A percentile compares a stretch with the other conserved stretches of the same genome.
phyloP scores from a whole-genome alignment of 1,140 invertebrate genomes.

The Eupeodes corollae region DNA sequence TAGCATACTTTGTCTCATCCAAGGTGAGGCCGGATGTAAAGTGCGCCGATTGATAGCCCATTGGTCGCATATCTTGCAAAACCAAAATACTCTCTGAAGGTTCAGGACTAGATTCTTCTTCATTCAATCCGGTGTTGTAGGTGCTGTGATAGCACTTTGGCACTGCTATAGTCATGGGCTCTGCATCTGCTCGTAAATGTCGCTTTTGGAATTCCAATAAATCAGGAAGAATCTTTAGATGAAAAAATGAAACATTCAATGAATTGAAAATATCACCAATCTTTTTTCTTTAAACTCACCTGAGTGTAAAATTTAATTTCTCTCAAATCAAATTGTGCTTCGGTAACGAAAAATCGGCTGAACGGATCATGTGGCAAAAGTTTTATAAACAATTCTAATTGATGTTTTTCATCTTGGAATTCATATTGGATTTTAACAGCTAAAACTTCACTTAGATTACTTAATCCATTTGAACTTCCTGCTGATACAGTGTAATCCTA shows the following conservation, averaged over 20 bases:
- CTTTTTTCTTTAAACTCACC: conserved; percentile 36
- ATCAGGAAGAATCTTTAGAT: conserved; percentile 49
- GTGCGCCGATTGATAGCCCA: conserved; percentile 39
- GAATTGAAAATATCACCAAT: not conserved
- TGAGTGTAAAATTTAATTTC: conserved; percentile 76
- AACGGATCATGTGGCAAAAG: conserved; percentile 62
- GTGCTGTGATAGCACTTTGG: conserved; percentile 53
- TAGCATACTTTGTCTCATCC: conserved; percentile 50
- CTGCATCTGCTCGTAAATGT: conserved; percentile 24
- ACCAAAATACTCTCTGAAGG: conserved; percentile 49
- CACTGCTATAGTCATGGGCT: conserved; percentile 42
- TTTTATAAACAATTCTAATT: conserved; percentile 52
- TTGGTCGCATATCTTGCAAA: conserved; percentile 39
- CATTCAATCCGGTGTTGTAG: conserved; percentile 30
- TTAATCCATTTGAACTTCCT: conserved; percentile 36
- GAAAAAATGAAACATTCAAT: not conserved
- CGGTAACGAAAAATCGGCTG: conserved; percentile 62
- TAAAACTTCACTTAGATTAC: conserved; percentile 50
- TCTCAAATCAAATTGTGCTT: conserved; percentile 68
- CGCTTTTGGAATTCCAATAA: conserved; percentile 44
- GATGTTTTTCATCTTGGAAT: not conserved
- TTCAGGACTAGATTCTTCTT: conserved; percentile 30
- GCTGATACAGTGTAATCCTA: not conserved
- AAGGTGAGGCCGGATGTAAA: conserved; percentile 58
- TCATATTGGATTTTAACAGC: conserved; percentile 45